A percentile compares a stretch with the other conserved stretches of the same genome.
These are phyloP conservation scores for Theocolax elegans DNA, from an alignment of 1,140 invertebrate genomes.

Conservation along the genomic window DNA sequence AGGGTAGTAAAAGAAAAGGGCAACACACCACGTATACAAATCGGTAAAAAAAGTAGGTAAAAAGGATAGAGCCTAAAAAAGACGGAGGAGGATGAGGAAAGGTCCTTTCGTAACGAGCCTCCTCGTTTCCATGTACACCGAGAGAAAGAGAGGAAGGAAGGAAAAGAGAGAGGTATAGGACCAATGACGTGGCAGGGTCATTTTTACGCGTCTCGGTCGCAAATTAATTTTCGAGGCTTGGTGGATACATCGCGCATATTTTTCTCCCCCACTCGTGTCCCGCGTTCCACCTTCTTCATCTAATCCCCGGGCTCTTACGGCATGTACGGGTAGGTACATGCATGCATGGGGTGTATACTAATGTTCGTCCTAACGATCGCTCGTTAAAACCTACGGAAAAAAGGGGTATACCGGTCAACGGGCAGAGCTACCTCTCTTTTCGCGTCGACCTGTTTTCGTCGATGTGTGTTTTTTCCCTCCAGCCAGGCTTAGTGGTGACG, in stretches of 20 bases:
- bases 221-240: conserved; percentile 25
- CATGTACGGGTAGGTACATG: neutral
- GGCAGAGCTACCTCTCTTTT: too few species aligned
- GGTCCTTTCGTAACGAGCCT: too few species aligned
- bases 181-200: conserved; percentile 14
- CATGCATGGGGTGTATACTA: neutral
- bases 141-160: too few species aligned
- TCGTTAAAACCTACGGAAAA: conserved; percentile 27
- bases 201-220: conserved; percentile 1
- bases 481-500: neutral
- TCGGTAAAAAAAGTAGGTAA: too few species aligned
- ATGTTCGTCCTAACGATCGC: conserved; percentile 28
- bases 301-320: too few species aligned
- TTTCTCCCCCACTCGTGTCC: neutral
- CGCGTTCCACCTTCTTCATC: neutral
- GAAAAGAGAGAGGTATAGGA: neutral
- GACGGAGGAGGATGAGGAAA: too few species aligned
- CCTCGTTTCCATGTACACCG: too few species aligned
- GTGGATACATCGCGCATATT: neutral
- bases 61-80: too few species aligned
- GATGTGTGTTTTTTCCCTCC: neutral
- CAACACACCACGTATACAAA: too few species aligned
- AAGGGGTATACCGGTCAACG: too few species aligned
- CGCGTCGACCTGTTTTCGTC: too few species aligned
- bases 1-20: too few species aligned